phyloP scores from a whole-genome alignment of 2,888 invertebrate species.

The Drosophila nr. perissopoda region DNA sequence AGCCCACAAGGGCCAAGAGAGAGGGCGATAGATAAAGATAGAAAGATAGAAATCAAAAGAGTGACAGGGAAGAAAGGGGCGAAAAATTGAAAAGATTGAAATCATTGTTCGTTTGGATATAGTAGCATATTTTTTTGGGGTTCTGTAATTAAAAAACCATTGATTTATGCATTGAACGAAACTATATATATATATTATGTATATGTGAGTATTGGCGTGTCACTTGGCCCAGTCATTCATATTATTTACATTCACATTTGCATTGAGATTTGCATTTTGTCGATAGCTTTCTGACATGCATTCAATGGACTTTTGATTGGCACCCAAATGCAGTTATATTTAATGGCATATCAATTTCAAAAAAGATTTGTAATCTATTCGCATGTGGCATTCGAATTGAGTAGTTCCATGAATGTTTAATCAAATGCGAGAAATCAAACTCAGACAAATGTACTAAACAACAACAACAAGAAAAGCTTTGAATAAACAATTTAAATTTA shows the following conservation, averaged over 20 bases:
- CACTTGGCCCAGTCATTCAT: slow-evolving; percentile 24
- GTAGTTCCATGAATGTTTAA: slow-evolving; percentile 14
- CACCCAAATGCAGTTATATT: slow-evolving; percentile 32
- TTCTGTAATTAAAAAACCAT: slow-evolving; percentile 67
- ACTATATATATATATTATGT: background rate
- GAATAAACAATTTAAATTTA: background rate
- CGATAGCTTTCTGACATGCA: slow-evolving; percentile 62
- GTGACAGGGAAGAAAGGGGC: slow-evolving; percentile 12
- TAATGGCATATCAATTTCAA: slow-evolving; percentile 40
- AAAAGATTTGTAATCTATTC: slow-evolving; percentile 16
- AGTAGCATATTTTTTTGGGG: slow-evolving; percentile 31
- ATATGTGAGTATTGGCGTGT: slow-evolving; percentile 19
- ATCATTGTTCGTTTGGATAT: slow-evolving; percentile 49
- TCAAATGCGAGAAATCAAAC: background rate
- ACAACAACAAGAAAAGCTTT: background rate
- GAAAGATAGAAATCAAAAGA: background rate
- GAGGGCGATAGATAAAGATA: slow-evolving; percentile 5
- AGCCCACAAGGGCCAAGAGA: slow-evolving; percentile 32
- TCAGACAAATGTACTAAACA: background rate
- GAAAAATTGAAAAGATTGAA: slow-evolving; percentile 67
- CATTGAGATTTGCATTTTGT: slow-evolving; percentile 52
- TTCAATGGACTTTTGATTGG: slow-evolving; percentile 59
- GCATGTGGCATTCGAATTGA: slow-evolving; percentile 1
- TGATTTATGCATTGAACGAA: slow-evolving; percentile 66
- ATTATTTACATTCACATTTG: slow-evolving; percentile 59